Base-by-base conservation (phyloP, 2,888 invertebrate genomes). In the Macropis europaea region DNA sequence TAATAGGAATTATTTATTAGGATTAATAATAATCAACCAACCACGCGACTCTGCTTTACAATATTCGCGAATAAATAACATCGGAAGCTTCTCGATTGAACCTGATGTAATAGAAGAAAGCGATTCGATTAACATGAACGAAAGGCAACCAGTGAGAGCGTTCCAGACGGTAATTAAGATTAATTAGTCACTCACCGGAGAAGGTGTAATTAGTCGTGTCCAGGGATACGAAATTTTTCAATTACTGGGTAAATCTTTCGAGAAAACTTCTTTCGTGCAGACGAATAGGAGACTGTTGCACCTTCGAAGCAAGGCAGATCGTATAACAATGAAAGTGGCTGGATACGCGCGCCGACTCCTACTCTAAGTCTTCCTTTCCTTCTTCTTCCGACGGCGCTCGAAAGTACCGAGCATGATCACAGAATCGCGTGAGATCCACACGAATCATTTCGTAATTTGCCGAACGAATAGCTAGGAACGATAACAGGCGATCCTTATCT, bases 241-340 rank as follows among this genome's bases (percentile, higher is more conserved):
- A n/a, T n/a, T n/a, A n/a, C n/a, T n/a, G n/a, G n/a, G n/a, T n/a
- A n/a, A n/a, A n/a, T n/a, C n/a, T n/a, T n/a, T n/a, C n/a, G n/a
- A n/a, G n/a, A n/a, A n/a, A n/a, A n/a, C n/a, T n/a, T n/a, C n/a
- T n/a, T n/a, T n/a, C n/a, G n/a, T n/a, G n/a, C n/a, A 57, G 13
- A 17, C 24, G n/a, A 22, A 6, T 40, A 24, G 1, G 30, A 17
- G 15, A 32, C 50, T 45, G 40, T 60, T 76, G 81, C 80, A 79
- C 78, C 83, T 85, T 84, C 76, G 73, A 81, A 73, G 75, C 61
- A 79, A 82, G 84, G 73, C 77, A 79, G 86, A 86, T 83, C 80
- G 82, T 81, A 85, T 82, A 86, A 87, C 87, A 88, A 89, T 88
- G 89, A 89, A 89, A 89, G 89, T 89, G 86, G 84, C 64, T 77